phyloP scores from a whole-genome alignment of 2,113 vertebrate genomes.

The Laterallus jamaicensis region DNA sequence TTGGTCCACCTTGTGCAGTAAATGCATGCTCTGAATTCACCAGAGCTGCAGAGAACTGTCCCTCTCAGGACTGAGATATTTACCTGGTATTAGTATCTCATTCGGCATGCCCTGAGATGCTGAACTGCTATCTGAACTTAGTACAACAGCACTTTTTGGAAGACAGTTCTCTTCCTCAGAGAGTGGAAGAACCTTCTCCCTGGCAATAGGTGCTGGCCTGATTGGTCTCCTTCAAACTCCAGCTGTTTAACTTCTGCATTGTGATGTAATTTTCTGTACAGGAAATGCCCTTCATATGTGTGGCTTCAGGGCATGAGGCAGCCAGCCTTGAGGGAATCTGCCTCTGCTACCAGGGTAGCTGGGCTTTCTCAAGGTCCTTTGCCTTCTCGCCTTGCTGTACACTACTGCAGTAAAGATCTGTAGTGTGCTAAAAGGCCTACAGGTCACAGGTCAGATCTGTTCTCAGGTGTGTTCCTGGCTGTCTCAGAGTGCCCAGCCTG shows the following conservation, averaged over 20 bases:
- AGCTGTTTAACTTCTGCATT: neutral
- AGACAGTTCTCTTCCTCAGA: rapidly evolving
- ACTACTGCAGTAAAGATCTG: neutral
- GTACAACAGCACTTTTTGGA: neutral
- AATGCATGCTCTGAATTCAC: neutral
- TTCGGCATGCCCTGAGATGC: neutral
- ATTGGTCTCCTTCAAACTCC: neutral
- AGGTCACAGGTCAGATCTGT: neutral
- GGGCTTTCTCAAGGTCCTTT: neutral
- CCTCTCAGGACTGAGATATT: neutral
- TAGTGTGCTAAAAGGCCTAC: neutral
- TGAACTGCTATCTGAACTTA: neutral
- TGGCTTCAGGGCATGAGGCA: neutral
- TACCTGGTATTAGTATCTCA: neutral
- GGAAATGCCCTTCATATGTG: neutral
- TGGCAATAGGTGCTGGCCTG: neutral
- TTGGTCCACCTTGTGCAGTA: neutral
- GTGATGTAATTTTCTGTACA: neutral
- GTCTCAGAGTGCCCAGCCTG: neutral
- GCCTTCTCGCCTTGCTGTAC: neutral
- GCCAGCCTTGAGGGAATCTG: neutral
- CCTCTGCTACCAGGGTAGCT: neutral
- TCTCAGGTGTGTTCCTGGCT: neutral
- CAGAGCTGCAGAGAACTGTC: neutral
- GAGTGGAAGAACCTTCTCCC: neutral